phyloP scores from a whole-genome alignment of 2,113 vertebrate genomes.

The Oreocharis arfaki region DNA sequence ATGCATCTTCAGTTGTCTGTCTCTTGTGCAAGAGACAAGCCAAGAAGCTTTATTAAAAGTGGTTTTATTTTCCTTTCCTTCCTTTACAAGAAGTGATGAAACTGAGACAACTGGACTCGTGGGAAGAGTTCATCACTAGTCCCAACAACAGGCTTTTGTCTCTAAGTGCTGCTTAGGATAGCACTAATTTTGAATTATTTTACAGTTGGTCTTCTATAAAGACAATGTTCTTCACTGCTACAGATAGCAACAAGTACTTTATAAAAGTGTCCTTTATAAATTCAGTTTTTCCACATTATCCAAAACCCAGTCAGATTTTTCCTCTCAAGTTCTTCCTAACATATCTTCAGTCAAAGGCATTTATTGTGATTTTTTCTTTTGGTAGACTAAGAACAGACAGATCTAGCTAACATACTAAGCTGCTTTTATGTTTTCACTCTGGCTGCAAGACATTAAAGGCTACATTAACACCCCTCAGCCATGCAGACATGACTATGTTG shows the following conservation, averaged over 20 bases:
- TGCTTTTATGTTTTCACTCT: background rate
- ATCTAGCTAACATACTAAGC: background rate
- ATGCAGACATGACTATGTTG: background rate
- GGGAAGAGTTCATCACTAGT: background rate
- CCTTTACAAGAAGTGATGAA: background rate
- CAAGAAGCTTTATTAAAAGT: background rate
- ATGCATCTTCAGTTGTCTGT: background rate
- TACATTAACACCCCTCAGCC: background rate
- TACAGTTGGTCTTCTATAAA: background rate
- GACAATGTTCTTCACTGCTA: background rate
- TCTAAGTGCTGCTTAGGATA: background rate
- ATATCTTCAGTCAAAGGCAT: background rate
- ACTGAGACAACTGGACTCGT: background rate
- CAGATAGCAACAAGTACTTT: background rate
- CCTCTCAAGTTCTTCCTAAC: background rate
- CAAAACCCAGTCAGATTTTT: background rate
- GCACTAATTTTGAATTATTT: background rate
- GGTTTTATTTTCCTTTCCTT: background rate
- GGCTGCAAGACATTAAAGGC: background rate
- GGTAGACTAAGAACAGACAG: background rate
- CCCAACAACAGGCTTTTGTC: background rate
- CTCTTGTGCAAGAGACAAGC: background rate
- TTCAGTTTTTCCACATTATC: background rate
- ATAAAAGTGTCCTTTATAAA: background rate
- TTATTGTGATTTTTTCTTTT: background rate